Evolutionary conservation across 2,113 vertebrate genomes (phyloP), one percentile per base, ranked within the genome.

Genomic region (Grammomys dolichurus): DNA sequence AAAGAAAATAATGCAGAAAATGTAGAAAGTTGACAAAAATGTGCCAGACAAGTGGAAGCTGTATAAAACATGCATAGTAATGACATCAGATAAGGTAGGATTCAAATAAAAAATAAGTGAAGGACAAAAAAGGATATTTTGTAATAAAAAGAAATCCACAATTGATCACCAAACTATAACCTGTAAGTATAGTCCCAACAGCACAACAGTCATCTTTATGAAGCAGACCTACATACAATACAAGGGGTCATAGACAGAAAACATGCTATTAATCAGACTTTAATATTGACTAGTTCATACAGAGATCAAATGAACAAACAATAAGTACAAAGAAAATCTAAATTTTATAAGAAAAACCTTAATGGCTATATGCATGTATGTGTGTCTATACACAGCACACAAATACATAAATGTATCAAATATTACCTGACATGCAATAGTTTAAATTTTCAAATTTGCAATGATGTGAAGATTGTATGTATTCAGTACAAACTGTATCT

Each of bases 211-310:
- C 26, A 85, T 2, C 9, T 90, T 90, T 93, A 82, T 48, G 77
- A 75, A 69, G 54, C 26, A 95, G 91, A 93, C 51, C 11, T 90
- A 87, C 26, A 92, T 90, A 87, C 26, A 92, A 81, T 90, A 81
- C 26, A 92, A 81, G 24, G 19, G 78, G 24, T 67, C 51, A 90
- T 0, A 81, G 43, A 84, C 7, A 94, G 9, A 94, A 33, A 85
- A 56, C 90, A 80, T 33, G 76, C 24, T 81, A 89, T 69, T 43
- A 80, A 80, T 4, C 24, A 40, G 51, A 91, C 87, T 72, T 89
- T 51, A 93, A 56, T 84, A 76, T 20, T 36, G 77, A 76, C 63
- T 48, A 78, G 67, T 88, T 89, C 65, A 10, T 60, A 75, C 77
- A 89, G 31, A 94, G 69, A 92, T 84, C 36, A 89, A 75, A 75